Base-by-base conservation (phyloP, 2,113 vertebrate genomes). In the Cyanoderma ruficeps region DNA sequence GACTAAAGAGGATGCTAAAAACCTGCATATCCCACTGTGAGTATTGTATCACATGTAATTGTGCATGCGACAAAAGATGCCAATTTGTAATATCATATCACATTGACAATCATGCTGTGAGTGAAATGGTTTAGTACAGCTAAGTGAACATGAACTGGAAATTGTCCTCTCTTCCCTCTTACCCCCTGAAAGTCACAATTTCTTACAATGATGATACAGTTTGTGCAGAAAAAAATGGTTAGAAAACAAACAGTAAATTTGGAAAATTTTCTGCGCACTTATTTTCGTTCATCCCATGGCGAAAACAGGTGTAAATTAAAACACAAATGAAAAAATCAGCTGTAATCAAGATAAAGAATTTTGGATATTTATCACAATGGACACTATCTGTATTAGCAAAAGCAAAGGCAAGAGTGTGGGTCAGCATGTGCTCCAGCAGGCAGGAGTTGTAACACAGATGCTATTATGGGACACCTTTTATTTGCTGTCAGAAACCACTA, bases 11-110 rank as follows among this genome's bases (percentile, higher is more conserved):
- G 98, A 99, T 55, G 98, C 97, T 65, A 98, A 98, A 87, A 97
- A 97, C 47, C 76, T 99, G 57, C 96, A 95, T 37, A 97, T 99
- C 90, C 96, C 96, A 7, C 94, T 98, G 99, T 99, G 95, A 99
- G 99, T 99, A 93, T 16, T 44, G 23, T 41, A 30, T 4, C 20
- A 33, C 15, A 4, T 33, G 5, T 30, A 44, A 20, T 0, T 46
- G 77, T 39, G 7, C n/a, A 55, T 20, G 9, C 39, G 15, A 49
- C 18, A 55, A 49, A 49, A 64, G 16, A 53, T 57, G 25, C 18
- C 41, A 64, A 3, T 67, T 57, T 70, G 9, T 63, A 64, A 49
- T 42, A 59, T 11, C 4, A 0, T 28, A 37, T 28, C 61, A 44
- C 5, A 5, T 10, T 3, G 47, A 25, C 21, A 65, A 52, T 56